Evolutionary conservation across 1,140 invertebrate genomes (phyloP), one percentile per base, ranked within the genome.

Genomic region (Nasonia longicornis): DNA sequence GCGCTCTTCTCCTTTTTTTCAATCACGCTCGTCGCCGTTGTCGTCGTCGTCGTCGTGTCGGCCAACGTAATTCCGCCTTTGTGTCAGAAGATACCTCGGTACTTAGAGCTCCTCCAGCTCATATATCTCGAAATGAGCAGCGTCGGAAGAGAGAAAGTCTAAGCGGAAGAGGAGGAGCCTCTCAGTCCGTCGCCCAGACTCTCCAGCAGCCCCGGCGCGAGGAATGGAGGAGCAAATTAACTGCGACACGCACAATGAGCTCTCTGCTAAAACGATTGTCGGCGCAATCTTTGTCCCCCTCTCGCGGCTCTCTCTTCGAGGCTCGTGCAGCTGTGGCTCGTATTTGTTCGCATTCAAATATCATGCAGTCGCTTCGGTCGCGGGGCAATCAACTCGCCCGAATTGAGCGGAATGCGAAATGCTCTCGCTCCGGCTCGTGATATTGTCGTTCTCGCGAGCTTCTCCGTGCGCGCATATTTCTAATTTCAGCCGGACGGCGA

Each of bases 151-250:
- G 22, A 35, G 79, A 67, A 71, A 35, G 45, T 35, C 29, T 29
- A 78, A 64, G 67, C 45, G 67, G 77, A 67, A 74, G 48, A 75
- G 84, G 14, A 66, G 38, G 75, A 81, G 63, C 35, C 77, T 29
- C 79, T 29, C 79, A 67, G 72, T 77, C 14, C 12, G 16, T n/a
- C 64, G 64, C 64, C n/a, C n/a, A 29, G 52, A 31, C 64, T 29
- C 64, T 66, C n/a, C 31, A 35, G 3, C 31, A 35, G 3, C 31
- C 4, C 31, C 31, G 31, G 22, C 26, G 70, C 14, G 48, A 81
- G 75, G 12, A 77, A 82, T 74, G 73, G 82, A 82, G 82, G 84
- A 84, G 83, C 87, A 88, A 88, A 88, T 89, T 89, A 88, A 87
- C 84, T 85, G 76, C 77, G 77, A 80, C 80, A 71, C 84, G 81